phyloP scores from a whole-genome alignment of 2,113 vertebrate genomes.

The Tychaedon coryphoeus region DNA sequence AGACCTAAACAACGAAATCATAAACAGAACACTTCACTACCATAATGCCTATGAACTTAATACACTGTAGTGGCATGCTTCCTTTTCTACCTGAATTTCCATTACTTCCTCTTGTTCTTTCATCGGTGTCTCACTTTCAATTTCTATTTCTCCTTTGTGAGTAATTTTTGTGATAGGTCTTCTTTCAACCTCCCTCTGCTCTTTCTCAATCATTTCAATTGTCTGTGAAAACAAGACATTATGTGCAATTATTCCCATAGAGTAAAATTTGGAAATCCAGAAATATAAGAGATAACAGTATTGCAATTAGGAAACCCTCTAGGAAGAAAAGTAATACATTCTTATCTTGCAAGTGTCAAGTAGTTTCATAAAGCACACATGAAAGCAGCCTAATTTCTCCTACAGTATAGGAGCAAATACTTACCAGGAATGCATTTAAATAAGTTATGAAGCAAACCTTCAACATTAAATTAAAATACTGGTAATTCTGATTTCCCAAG shows the following conservation, averaged over 20 bases:
- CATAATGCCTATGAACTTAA: neutral
- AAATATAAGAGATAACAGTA: neutral
- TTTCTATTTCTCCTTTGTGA: conserved; percentile 99
- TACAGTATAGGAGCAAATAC: neutral
- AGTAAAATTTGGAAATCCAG: neutral
- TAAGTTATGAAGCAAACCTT: neutral
- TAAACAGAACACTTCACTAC: neutral
- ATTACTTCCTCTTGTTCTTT: conserved; percentile 85
- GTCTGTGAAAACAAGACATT: conserved; percentile 75
- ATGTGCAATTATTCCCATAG: neutral
- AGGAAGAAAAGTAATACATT: neutral
- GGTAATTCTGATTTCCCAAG: neutral
- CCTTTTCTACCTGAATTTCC: conserved; percentile 79
- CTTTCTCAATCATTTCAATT: conserved; percentile 99
- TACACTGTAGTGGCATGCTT: neutral
- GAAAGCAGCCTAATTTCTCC: neutral
- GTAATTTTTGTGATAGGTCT: conserved; percentile 98
- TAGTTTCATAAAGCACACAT: neutral
- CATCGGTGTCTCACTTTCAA: conserved; percentile 91
- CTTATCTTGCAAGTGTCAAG: neutral
- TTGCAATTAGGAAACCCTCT: neutral
- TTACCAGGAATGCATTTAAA: neutral
- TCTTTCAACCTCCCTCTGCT: conserved; percentile 93
- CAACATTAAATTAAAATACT: neutral
- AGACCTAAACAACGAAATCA: neutral